Percentiles rank a stretch among this genome's conserved stretches.
Conservation (phyloP, 2,113 vertebrate genomes). For the Hippoglossus stenolepis region DNA sequence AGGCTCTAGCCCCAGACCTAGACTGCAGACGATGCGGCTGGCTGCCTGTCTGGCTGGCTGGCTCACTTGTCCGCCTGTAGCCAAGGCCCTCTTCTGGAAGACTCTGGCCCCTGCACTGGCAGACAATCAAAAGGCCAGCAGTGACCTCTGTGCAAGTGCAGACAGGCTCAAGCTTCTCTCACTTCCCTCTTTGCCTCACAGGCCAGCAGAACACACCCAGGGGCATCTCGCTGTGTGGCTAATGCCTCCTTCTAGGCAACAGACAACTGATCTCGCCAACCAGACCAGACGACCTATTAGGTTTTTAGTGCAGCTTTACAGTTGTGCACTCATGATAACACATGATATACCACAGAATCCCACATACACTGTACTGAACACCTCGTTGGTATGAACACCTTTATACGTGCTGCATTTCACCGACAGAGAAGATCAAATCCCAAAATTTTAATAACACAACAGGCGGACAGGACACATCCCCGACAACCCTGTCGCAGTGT, state of each 20-base stretch:
- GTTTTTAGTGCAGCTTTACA: conserved; percentile 33
- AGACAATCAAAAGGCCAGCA: conserved; percentile 72
- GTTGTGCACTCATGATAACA: conserved; percentile 22
- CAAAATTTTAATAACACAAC: conserved; percentile 50
- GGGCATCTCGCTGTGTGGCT: conserved; percentile 35
- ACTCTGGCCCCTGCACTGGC: conserved; percentile 75
- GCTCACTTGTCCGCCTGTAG: conserved; percentile 69
- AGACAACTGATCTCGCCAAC: conserved; percentile 12
- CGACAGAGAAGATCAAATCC: conserved; percentile 29
- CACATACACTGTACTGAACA: not conserved
- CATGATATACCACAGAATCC: conserved; percentile 13
- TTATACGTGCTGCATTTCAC: conserved; percentile 9
- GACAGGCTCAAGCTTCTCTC: conserved; percentile 58
- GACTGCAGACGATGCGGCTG: conserved; percentile 76
- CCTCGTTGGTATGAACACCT: conserved; percentile 18
- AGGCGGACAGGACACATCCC: conserved; percentile 4
- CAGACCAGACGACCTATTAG: conserved; percentile 34
- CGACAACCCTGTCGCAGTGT: conserved; percentile 40
- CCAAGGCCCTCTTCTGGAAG: conserved; percentile 83
- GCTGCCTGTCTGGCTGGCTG: conserved; percentile 75
- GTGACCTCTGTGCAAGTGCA: conserved; percentile 72
- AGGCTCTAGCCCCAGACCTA: conserved; percentile 72
- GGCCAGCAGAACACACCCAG: conserved; percentile 45
- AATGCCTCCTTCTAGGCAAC: conserved; percentile 20
- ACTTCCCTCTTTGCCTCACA: conserved; percentile 32